A percentile compares a stretch with the other conserved stretches of the same genome.
phyloP scores from a whole-genome alignment of 2,113 vertebrate genomes.

The Callopanchax toddi region DNA sequence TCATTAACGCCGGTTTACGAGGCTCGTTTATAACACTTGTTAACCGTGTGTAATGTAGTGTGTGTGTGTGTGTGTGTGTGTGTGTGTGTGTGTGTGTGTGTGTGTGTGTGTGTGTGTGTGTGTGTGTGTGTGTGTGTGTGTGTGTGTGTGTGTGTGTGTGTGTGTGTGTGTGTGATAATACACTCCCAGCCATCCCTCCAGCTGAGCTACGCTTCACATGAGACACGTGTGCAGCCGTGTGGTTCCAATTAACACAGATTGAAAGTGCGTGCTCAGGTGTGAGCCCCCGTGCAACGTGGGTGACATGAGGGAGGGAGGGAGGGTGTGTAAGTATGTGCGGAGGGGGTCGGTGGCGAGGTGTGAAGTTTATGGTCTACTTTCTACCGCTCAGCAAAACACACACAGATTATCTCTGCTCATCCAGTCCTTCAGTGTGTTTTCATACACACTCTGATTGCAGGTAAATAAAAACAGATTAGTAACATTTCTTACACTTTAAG shows the following conservation, averaged over 20 bases:
- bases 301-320: constrained; percentile 17
- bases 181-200: not conserved
- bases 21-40: constrained; percentile 10
- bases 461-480: not conserved
- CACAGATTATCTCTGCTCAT: constrained; percentile 20
- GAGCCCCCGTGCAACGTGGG: constrained; percentile 11
- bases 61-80: constrained; percentile 2
- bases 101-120: constrained; percentile 33
- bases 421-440: not conserved
- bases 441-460: not conserved
- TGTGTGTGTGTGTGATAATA: constrained; percentile 3
- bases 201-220: constrained; percentile 24
- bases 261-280: constrained; percentile 47
- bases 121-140: constrained; percentile 39
- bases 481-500: constrained; percentile 28
- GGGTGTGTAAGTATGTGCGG: constrained; percentile 7
- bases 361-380: constrained; percentile 69
- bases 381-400: constrained; percentile 42
- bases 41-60: not conserved
- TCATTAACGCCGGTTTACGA: constrained; percentile 41
- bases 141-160: not conserved
- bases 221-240: constrained; percentile 49
- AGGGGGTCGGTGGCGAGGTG: constrained; percentile 44
- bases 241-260: constrained; percentile 64
- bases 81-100: constrained; percentile 34